Evolutionary conservation across 2,113 vertebrate genomes (phyloP).

Genomic region (Noturus placidus): DNA sequence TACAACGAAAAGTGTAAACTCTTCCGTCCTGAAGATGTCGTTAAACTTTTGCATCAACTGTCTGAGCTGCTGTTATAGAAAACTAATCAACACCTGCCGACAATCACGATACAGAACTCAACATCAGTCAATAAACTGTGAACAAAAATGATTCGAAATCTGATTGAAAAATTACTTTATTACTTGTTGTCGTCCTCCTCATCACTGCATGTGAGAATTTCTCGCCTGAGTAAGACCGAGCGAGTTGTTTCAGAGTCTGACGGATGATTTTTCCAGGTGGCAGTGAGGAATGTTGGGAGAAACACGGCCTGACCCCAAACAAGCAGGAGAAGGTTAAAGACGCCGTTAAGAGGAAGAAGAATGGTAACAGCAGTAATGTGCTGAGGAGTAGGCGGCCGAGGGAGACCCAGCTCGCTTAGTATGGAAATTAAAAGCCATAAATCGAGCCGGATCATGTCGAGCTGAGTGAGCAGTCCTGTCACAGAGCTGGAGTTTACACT

Average conservation of each 20-base stretch:
- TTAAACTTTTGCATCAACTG: not conserved
- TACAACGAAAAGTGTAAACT: not conserved
- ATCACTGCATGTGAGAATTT: not conserved
- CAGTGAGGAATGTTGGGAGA: not conserved
- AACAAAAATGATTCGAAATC: not conserved
- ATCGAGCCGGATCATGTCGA: conserved; percentile 44
- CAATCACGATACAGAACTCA: not conserved
- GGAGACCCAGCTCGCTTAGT: conserved; percentile 57
- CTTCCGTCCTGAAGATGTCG: too few relatives aligned
- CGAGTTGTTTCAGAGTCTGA: not conserved
- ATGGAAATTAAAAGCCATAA: conserved; percentile 66
- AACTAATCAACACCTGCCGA: not conserved
- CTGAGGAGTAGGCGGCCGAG: conserved; percentile 46
- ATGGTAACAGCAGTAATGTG: conserved; percentile 49
- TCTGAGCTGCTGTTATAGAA: not conserved
- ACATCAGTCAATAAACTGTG: not conserved
- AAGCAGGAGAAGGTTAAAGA: conserved; percentile 50
- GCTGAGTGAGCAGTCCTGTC: conserved; percentile 32
- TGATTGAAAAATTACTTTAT: not conserved
- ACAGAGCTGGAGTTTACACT: conserved; percentile 28
- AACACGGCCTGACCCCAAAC: conserved; percentile 14
- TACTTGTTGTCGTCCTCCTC: too few relatives aligned
- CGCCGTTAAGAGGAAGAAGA: conserved; percentile 49
- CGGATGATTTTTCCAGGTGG: not conserved
- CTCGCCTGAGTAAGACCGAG: not conserved